Evolutionary conservation across 1,140 invertebrate species (phyloP).

Genomic region (Lepidurus apus): DNA sequence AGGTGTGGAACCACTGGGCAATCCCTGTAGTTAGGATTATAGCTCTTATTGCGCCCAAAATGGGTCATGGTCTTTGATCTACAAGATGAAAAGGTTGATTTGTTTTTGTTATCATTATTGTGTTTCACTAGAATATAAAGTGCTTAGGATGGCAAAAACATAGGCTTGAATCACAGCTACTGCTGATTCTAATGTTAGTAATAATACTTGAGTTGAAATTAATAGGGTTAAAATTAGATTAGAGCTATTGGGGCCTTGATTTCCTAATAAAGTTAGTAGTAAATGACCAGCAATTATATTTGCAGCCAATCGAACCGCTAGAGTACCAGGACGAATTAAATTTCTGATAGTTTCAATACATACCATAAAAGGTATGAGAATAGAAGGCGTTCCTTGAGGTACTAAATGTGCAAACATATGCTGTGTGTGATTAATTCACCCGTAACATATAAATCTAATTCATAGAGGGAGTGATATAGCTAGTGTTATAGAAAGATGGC

Average conservation of each 20-base stretch:
- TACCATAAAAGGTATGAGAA: constrained; percentile 50
- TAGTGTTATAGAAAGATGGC: constrained; percentile 54
- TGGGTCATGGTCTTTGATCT: constrained; percentile 51
- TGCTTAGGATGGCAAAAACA: constrained; percentile 51
- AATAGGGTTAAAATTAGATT: constrained; percentile 44
- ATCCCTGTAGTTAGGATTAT: constrained; percentile 46
- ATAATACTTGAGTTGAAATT: constrained; percentile 47
- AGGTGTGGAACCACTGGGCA: constrained; percentile 50
- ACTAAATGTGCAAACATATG: constrained; percentile 58
- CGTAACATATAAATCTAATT: constrained; percentile 54
- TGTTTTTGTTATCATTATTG: constrained; percentile 37
- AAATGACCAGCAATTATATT: constrained; percentile 66
- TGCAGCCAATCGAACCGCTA: constrained; percentile 58
- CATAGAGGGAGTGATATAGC: constrained; percentile 53
- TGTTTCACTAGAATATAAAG: constrained; percentile 51
- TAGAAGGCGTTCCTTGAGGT: constrained; percentile 52
- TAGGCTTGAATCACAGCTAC: constrained; percentile 54
- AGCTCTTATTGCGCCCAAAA: constrained; percentile 46
- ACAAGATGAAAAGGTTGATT: constrained; percentile 40
- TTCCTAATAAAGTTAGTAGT: constrained; percentile 52
- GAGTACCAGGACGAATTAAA: constrained; percentile 55
- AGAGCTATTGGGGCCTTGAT: constrained; percentile 41
- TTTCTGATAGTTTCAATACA: constrained; percentile 47
- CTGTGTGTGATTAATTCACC: constrained; percentile 44
- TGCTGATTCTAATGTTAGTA: constrained; percentile 50